Evolutionary conservation across 2,888 invertebrate species (phyloP), one percentile per base, ranked within the genome.

Genomic region (Melipona beecheii): DNA sequence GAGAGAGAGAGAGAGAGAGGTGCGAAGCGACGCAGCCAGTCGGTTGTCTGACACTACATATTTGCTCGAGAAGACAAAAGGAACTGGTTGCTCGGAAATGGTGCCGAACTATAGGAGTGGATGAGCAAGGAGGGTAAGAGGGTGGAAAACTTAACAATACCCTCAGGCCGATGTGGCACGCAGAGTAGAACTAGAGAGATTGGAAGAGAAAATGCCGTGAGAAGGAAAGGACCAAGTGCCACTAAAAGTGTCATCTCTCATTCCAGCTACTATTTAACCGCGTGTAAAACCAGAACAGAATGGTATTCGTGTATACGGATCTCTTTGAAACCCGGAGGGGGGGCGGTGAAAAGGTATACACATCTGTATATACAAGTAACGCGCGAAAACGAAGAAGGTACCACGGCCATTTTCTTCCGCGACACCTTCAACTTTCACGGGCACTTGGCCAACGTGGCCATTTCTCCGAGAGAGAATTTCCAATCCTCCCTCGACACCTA

Each of bases 181-280:
- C 75, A 58, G 79, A 86, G 81, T 78, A 76, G 66, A 66, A 68
- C 65, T 50, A 72, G 78, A 62, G 70, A 75, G 76, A 79, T 83
- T 78, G 73, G 81, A 76, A 62, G 70, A 56, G 81, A 84, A 81
- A 84, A 83, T 75, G 79, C 43, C 64, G 72, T 54, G 75, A 54
- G 65, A 68, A 73, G 82, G 71, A 60, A 71, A 83, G 65, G 83
- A 83, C 74, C 65, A 86, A 88, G 89, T 82, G 84, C 89, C 84
- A 87, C 90, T 90, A 89, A 92, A 92, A 91, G 89, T 92, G 91
- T 90, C 91, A 90, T 91, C 89, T 85, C 86, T 91, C 90, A 88
- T 90, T 86, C 83, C 74, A 56, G 74, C 54, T 74, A 70, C 75
- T 79, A 80, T 86, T 86, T 84, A 89, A 83, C 80, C 58, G 71